These are phyloP conservation scores for Apotomis capreana DNA, from an alignment of 2,888 invertebrate species.

Conservation along the genomic window DNA sequence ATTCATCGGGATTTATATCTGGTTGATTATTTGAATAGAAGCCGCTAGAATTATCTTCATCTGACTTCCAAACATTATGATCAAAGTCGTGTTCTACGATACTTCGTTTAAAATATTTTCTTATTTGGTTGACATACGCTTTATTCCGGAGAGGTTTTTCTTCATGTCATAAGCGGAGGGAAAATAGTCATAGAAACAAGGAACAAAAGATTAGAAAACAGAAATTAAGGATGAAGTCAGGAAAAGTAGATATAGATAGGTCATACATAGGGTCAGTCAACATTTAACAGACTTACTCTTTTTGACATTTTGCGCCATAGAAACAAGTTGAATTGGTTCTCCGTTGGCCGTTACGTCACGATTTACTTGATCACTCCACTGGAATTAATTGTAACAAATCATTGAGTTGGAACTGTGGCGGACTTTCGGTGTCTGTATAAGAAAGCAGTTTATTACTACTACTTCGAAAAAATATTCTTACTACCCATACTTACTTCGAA, in stretches of 20 bases:
- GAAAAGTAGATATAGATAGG: not conserved
- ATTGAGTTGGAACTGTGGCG: not conserved
- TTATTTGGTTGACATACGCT: not conserved
- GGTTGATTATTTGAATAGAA: not conserved
- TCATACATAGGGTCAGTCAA: not conserved
- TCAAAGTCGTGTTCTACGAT: not conserved
- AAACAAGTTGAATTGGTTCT: conserved; percentile 54
- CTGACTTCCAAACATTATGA: not conserved
- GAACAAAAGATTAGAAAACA: conserved; percentile 15
- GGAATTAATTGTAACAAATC: conserved; percentile 44
- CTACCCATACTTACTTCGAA: conserved; percentile 63
- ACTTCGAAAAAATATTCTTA: too few species aligned
- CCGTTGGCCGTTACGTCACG: conserved; percentile 50
- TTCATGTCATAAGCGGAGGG: conserved; percentile 18
- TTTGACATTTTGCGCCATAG: conserved; percentile 57
- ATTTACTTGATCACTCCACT: conserved; percentile 65
- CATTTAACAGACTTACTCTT: conserved; percentile 56
- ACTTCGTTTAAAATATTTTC: conserved; percentile 9
- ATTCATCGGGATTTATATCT: not conserved
- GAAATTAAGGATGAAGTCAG: not conserved
- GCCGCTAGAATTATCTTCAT: not conserved
- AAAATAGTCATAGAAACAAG: conserved; percentile 18
- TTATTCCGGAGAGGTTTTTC: conserved; percentile 12
- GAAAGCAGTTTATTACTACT: not conserved
- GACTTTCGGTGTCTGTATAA: not conserved